Evolutionary conservation across 2,888 invertebrate genomes (phyloP), one percentile per base, ranked within the genome.

Genomic region (Perizoma flavofasciatum): DNA sequence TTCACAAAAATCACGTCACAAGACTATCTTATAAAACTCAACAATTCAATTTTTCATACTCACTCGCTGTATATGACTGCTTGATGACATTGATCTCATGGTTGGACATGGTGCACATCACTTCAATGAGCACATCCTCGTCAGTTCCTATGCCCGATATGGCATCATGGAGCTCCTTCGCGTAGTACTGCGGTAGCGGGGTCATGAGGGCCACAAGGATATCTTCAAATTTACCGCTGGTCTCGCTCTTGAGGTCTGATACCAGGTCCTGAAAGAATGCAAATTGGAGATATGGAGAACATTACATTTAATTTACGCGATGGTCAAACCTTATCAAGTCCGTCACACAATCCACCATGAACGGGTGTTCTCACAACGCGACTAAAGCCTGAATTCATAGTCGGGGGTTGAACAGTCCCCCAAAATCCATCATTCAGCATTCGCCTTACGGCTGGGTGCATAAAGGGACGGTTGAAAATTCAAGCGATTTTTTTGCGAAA

Each of bases 141-240:
- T 96, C 95, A 0, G 97, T 97, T 5, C 97, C 97, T 56, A 96
- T 87, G 0, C 98, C 98, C 43, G 94, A 92, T 83, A 97, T 96
- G 37, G 98, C 98, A 69, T 96, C 94, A 73, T 96, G 95, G 35
- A 98, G 84, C 82, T 97, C 96, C 75, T 94, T 95, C 5, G 97
- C 97, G 81, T 98, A 96, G 85, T 94, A 97, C 78, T 97, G 96
- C 0, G 96, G 95, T 46, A 96, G 89, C 0, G 97, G 97, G 33
- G 96, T 97, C 95, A 98, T 96, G 63, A 98, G 86, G 0, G 97
- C 97, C 6, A 98, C 89, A 0, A 98, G 81, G 0, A 96, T 93
- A 63, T 96, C 95, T 78, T 98, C 97, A 79, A 98, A 98, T 75
- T 96, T 95, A 4, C 98, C 98, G 71, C 95, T 96, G 22, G 97